Evolutionary conservation across 2,797 vertebrate species (phyloP).

Genomic region (Gadopsis bispinosus): DNA sequence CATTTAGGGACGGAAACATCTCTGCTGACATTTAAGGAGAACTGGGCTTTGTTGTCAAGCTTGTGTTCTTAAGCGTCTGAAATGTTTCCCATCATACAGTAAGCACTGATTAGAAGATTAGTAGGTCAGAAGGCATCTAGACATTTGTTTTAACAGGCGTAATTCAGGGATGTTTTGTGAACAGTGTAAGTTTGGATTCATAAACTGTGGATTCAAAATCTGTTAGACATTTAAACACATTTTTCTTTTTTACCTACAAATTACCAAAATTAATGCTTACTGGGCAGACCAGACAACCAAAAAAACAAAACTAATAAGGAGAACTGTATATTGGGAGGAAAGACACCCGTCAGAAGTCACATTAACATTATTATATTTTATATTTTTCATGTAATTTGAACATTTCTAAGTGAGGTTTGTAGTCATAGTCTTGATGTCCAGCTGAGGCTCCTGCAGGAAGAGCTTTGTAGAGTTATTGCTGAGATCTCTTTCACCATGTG

Average conservation of each 20-base stretch:
- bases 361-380: too few relatives aligned
- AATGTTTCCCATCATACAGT: neutral
- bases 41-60: neutral
- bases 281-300: neutral
- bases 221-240: neutral
- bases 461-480: neutral
- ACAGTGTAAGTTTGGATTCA: too few relatives aligned
- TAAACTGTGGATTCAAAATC: too few relatives aligned
- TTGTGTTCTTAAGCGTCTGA: neutral
- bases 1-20: neutral
- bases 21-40: constrained; percentile 37
- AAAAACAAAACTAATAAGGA: neutral
- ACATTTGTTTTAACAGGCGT: neutral
- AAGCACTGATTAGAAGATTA: neutral
- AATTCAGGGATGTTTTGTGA: too few relatives aligned
- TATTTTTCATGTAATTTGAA: neutral
- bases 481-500: neutral
- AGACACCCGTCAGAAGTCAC: neutral
- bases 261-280: neutral
- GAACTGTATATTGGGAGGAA: neutral
- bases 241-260: neutral
- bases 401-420: neutral
- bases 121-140: neutral
- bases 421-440: neutral
- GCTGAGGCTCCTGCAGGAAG: neutral